These are phyloP conservation scores for Sylvietta virens DNA, from an alignment of 2,113 vertebrate species.

Conservation along the genomic window DNA sequence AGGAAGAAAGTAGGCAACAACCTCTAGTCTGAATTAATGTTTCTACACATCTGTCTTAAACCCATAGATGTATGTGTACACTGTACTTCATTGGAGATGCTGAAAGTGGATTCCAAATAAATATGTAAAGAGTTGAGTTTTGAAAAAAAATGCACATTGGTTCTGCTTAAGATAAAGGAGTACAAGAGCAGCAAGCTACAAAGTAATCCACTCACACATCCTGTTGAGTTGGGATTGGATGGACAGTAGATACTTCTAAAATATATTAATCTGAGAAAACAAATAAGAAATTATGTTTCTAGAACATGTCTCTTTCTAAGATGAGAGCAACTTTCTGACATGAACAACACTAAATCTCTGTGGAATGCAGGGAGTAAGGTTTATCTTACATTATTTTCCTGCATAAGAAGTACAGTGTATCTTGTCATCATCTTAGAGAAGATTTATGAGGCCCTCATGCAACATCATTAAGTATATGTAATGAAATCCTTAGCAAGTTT, in stretches of 20 bases:
- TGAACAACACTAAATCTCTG: background rate
- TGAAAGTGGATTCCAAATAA: background rate
- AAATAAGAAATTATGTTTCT: background rate
- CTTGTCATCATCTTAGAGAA: background rate
- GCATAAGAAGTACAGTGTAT: background rate
- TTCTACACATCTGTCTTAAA: background rate
- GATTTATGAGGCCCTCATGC: background rate
- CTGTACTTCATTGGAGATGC: background rate
- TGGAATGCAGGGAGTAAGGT: background rate
- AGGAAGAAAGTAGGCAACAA: background rate
- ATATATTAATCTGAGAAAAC: background rate
- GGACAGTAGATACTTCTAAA: background rate
- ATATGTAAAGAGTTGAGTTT: background rate
- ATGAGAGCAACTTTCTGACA: background rate
- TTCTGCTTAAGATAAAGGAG: background rate
- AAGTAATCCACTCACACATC: background rate
- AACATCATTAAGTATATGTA: background rate
- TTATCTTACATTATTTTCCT: background rate
- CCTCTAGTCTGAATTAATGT: background rate
- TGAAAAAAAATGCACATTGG: background rate
- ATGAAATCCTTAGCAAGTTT: background rate
- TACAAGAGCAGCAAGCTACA: background rate
- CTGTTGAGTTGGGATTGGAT: background rate
- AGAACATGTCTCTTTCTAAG: background rate
- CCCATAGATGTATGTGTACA: background rate